Percentiles rank a stretch among this genome's conserved stretches.
These are phyloP conservation scores for Salminus brasiliensis DNA, from an alignment of 2,113 vertebrate species.

Conservation along the genomic window DNA sequence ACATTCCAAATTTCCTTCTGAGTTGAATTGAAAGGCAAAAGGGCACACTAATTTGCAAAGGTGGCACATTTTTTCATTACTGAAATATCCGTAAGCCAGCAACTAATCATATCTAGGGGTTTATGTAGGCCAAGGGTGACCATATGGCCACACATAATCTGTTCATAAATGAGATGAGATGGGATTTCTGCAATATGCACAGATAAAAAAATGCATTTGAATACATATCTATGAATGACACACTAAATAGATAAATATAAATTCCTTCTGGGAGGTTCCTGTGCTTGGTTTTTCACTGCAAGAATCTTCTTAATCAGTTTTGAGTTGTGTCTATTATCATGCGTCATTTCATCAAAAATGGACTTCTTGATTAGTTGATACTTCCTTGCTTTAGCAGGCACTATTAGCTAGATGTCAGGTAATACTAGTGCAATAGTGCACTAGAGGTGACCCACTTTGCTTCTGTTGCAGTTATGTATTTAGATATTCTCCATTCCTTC, in stretches of 20 bases:
- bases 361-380: not conserved
- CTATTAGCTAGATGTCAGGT: not conserved
- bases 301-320: not conserved
- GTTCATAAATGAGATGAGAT: conserved; percentile 59
- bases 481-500: not conserved
- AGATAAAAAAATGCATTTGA: conserved; percentile 49
- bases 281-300: not conserved
- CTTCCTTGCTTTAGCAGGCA: not conserved
- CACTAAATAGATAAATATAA: conserved; percentile 30
- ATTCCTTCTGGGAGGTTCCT: conserved; percentile 13
- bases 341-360: no score
- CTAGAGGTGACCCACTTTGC: not conserved
- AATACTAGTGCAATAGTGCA: not conserved
- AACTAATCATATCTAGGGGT: conserved; percentile 57
- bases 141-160: conserved; percentile 62
- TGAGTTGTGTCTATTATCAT: not conserved
- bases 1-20: conserved; percentile 34
- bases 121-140: conserved; percentile 59
- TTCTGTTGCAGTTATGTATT: not conserved
- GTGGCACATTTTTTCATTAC: conserved; percentile 55
- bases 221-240: conserved; percentile 46
- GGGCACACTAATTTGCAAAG: conserved; percentile 53
- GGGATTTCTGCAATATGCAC: conserved; percentile 53
- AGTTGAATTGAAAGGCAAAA: conserved; percentile 40
- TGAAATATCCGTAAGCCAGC: conserved; percentile 55